These are phyloP conservation scores for Watsonalla cultraria DNA, from an alignment of 2,888 invertebrate species.

Conservation along the genomic window DNA sequence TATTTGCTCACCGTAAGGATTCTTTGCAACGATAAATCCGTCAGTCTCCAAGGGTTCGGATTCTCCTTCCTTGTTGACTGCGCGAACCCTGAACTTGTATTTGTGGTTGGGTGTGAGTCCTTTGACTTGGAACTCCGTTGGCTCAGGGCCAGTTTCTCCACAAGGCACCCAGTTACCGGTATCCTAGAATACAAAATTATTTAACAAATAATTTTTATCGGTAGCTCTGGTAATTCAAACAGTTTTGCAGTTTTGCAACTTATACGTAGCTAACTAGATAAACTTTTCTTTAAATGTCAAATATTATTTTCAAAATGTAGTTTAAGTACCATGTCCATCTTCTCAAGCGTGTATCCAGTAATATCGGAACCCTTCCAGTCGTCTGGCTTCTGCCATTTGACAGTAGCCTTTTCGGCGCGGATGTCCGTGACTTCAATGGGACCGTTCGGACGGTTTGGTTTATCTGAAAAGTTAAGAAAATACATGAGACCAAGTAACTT, in stretches of 20 bases:
- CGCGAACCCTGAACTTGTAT: constrained; percentile 98
- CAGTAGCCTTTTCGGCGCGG: constrained; percentile 92
- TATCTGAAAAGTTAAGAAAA: constrained; percentile 71
- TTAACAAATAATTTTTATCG: too few species aligned
- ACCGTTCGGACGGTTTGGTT: constrained; percentile 90
- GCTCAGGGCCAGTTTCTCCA: constrained; percentile 92
- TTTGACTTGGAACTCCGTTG: constrained; percentile 90
- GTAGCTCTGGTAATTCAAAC: too few species aligned
- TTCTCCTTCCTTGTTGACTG: constrained; percentile 98
- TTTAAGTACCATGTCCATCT: constrained; percentile 88
- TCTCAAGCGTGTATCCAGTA: constrained; percentile 94
- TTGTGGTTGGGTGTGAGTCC: constrained; percentile 96
- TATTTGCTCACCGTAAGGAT: constrained; percentile 90
- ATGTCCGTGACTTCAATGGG: constrained; percentile 93
- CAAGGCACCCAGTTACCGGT: constrained; percentile 98
- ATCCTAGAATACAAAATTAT: constrained; percentile 65
- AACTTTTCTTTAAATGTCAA: too few species aligned
- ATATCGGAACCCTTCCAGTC: constrained; percentile 94
- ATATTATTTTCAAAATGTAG: not conserved
- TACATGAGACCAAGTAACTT: too few species aligned
- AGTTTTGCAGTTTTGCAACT: too few species aligned
- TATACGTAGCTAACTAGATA: too few species aligned
- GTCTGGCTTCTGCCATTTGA: constrained; percentile 94
- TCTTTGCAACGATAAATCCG: constrained; percentile 93
- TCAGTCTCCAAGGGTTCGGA: constrained; percentile 96